phyloP scores from a whole-genome alignment of 1,140 invertebrate genomes.

The Popillia japonica region DNA sequence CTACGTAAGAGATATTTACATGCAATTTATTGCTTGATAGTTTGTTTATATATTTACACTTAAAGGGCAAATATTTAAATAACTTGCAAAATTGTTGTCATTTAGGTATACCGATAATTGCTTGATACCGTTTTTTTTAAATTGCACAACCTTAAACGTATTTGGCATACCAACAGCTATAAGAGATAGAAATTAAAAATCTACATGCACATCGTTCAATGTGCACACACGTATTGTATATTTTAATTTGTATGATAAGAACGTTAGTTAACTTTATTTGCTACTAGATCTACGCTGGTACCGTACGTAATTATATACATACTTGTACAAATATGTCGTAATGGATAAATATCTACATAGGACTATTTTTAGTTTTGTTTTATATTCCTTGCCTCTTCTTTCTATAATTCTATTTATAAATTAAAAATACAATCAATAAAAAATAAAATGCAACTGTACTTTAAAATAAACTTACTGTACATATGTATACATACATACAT shows the following conservation, averaged over 20 bases:
- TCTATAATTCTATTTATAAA: too few species aligned
- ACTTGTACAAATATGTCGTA: not conserved
- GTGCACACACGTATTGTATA: not conserved
- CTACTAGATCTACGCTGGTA: not conserved
- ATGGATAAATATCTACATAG: not conserved
- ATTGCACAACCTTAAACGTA: not conserved
- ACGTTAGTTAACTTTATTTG: not conserved
- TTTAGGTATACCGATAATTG: too few species aligned
- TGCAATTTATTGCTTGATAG: too few species aligned
- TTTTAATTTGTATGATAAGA: slow-evolving; percentile 31
- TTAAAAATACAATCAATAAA: too few species aligned
- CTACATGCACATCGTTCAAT: not conserved
- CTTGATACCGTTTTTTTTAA: too few species aligned
- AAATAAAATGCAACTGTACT: too few species aligned
- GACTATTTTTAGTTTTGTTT: not conserved
- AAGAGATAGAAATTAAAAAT: slow-evolving; percentile 10
- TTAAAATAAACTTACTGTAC: too few species aligned
- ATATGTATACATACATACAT: too few species aligned
- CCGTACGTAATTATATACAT: slow-evolving; percentile 20
- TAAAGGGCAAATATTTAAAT: too few species aligned
- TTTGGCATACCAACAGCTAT: not conserved
- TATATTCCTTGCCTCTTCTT: not conserved
- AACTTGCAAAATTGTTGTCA: too few species aligned
- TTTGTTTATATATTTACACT: too few species aligned
- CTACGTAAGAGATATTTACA: too few species aligned